Evolutionary conservation across 2,113 vertebrate genomes (phyloP).

Genomic region (Campylomormyrus numenius): DNA sequence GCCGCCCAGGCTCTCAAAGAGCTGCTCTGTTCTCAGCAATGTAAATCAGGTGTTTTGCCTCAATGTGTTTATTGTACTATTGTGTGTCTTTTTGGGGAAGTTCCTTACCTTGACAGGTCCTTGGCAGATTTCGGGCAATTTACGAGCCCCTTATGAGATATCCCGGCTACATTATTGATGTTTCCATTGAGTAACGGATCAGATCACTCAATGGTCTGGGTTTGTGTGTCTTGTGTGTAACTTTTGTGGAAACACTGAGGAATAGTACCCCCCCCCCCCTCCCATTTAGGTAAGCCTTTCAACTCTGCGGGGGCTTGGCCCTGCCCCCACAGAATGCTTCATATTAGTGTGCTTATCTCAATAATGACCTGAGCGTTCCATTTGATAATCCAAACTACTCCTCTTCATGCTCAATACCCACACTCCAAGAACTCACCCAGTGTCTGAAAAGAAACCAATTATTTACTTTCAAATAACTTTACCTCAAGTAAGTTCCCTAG

Average conservation of each 20-base stretch:
- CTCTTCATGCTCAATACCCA: background rate
- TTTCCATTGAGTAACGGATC: background rate
- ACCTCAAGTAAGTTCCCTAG: background rate
- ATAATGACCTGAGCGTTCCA: background rate
- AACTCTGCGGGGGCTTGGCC: background rate
- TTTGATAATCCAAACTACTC: background rate
- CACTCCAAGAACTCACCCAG: background rate
- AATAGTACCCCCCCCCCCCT: background rate
- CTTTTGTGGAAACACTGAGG: background rate
- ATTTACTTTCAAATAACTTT: background rate
- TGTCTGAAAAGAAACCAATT: background rate
- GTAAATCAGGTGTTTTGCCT: constrained; percentile 1
- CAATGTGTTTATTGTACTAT: constrained; percentile 1
- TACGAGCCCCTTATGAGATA: background rate
- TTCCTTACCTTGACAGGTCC: constrained; percentile 12
- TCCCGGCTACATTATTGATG: background rate
- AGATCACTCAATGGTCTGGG: background rate
- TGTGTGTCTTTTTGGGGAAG: background rate
- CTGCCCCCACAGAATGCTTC: background rate
- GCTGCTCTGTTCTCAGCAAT: background rate
- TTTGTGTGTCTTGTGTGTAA: background rate
- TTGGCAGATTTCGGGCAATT: background rate
- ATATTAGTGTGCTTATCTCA: background rate
- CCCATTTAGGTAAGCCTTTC: background rate
- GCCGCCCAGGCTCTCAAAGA: background rate